Evolutionary conservation across 1,140 invertebrate genomes (phyloP).

Genomic region (Lasaia peninsularis): DNA sequence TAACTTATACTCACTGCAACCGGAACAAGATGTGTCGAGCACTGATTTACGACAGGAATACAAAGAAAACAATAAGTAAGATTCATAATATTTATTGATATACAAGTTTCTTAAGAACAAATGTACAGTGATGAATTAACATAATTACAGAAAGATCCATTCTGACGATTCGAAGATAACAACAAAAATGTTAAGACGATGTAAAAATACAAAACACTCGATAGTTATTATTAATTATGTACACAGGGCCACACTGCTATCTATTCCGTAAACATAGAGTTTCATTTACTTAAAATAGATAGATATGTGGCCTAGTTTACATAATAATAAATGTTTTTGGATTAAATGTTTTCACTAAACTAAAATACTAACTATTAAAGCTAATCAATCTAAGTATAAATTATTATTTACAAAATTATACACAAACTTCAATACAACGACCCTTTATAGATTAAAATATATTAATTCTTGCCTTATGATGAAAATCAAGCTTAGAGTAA

Average conservation of each 20-base stretch:
- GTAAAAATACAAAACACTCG: constrained; percentile 37
- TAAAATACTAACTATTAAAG: constrained; percentile 72
- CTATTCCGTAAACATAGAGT: no score
- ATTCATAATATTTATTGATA: constrained; percentile 63
- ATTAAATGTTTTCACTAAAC: constrained; percentile 56
- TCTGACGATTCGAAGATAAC: constrained; percentile 9
- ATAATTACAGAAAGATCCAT: constrained; percentile 38
- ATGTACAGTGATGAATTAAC: constrained; percentile 42
- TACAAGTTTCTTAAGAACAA: constrained; percentile 51
- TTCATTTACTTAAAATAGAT: no score
- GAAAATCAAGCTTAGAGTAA: constrained; percentile 1
- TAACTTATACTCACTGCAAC: no score
- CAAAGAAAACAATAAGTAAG: constrained; percentile 31
- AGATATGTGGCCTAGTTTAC: constrained; percentile 17
- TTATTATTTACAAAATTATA: constrained; percentile 74
- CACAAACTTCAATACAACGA: constrained; percentile 34
- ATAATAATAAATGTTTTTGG: constrained; percentile 62
- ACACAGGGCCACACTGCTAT: constrained; percentile 14
- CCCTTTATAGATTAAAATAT: constrained; percentile 9
- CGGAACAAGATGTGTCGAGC: no score
- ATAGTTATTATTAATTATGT: constrained; percentile 32
- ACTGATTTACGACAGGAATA: no score
- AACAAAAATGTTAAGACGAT: constrained; percentile 35
- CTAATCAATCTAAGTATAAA: constrained; percentile 66
- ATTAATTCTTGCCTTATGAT: constrained; percentile 5